phyloP scores from a whole-genome alignment of 2,113 vertebrate species.

The Electrona antarctica region DNA sequence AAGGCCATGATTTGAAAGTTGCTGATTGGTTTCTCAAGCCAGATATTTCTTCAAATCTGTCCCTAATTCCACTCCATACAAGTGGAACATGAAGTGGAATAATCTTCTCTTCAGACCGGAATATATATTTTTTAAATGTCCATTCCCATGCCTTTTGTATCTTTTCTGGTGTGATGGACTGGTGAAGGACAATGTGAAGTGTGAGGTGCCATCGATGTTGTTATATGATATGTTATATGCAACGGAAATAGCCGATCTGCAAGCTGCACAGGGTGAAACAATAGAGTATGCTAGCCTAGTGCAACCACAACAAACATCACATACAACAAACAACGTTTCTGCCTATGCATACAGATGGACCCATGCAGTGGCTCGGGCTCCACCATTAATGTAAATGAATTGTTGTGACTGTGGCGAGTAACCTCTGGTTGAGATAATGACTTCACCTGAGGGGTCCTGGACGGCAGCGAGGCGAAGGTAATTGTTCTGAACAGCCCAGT shows the following conservation, averaged over 20 bases:
- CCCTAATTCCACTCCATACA: too few species aligned
- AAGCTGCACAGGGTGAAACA: too few species aligned
- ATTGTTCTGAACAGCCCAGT: constrained; percentile 75
- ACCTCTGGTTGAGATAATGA: constrained; percentile 70
- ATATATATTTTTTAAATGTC: too few species aligned
- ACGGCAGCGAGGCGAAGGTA: constrained; percentile 67
- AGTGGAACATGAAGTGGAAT: too few species aligned
- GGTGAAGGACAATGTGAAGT: background rate
- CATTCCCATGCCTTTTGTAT: too few species aligned
- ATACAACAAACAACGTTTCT: constrained; percentile 39
- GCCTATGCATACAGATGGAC: constrained; percentile 34
- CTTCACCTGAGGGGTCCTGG: constrained; percentile 72
- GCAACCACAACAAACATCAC: too few species aligned
- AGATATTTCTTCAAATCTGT: too few species aligned
- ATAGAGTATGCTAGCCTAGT: too few species aligned
- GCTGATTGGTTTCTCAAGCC: too few species aligned
- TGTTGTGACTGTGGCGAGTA: constrained; percentile 55
- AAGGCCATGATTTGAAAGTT: too few species aligned
- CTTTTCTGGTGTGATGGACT: background rate
- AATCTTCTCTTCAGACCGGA: too few species aligned
- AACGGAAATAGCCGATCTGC: background rate
- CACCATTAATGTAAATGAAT: constrained; percentile 66
- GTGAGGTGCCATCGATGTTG: background rate
- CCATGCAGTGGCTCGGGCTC: constrained; percentile 26
- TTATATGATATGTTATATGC: too few species aligned